Evolutionary conservation across 2,888 invertebrate species (phyloP).

Genomic region (Creontiades dilutus): DNA sequence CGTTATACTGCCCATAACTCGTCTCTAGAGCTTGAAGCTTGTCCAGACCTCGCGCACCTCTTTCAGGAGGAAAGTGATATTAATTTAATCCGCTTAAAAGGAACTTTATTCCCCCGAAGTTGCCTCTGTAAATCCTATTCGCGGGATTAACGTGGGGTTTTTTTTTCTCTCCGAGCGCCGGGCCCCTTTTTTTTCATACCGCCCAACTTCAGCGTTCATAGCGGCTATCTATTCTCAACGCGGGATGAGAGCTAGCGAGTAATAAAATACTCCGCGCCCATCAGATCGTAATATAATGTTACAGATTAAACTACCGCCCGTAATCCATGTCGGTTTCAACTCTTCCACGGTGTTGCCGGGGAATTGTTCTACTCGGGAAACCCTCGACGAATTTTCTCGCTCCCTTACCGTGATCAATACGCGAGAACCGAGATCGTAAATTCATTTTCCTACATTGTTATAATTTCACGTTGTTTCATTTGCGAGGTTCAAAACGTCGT

Average conservation of each 20-base stretch:
- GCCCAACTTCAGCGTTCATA: background rate
- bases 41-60: background rate
- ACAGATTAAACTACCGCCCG: background rate
- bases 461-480: too few relatives aligned
- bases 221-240: conserved; percentile 8
- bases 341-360: background rate
- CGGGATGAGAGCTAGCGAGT: background rate
- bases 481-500: too few relatives aligned
- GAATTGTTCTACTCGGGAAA: background rate
- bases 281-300: background rate
- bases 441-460: too few relatives aligned
- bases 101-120: conserved; percentile 26
- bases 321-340: background rate
- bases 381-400: too few relatives aligned
- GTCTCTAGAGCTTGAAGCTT: background rate
- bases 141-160: background rate
- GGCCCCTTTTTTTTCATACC: background rate
- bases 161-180: background rate
- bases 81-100: conserved; percentile 36
- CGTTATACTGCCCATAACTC: background rate
- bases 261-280: background rate
- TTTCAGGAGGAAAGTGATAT: background rate
- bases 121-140: conserved; percentile 18
- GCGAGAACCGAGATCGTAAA: too few relatives aligned
- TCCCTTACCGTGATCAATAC: too few relatives aligned